Evolutionary conservation across 2,888 invertebrate species (phyloP), one percentile per base, ranked within the genome.

Genomic region (Bellardia pandia): DNA sequence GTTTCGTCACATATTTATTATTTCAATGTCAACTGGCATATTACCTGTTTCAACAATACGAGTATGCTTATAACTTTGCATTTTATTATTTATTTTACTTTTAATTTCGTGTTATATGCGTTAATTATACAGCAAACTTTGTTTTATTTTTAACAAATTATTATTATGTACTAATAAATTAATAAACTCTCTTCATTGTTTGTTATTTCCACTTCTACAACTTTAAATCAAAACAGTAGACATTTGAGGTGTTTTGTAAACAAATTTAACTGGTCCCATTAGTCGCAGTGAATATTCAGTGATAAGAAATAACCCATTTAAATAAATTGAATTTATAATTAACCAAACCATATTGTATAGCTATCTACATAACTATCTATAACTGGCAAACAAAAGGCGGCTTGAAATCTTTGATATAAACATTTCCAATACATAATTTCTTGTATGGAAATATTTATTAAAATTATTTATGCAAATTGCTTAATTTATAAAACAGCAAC

Each of bases 381-480:
- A 7, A 53, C n/a, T 69, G 13, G 48, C n/a, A n/a, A 56, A 66
- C 23, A 68, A 37, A 42, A 62, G 58, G 40, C 72, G 72, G 68
- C 37, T 37, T 13, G 2, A 51, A 6, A 40, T 40, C 16, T 64
- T 80, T 72, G 64, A 80, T 64, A 37, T 37, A 37, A 4, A 53
- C 9, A 48, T 58, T 37, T 48, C 6, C 8, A 58, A 23, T 66
- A n/a, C n/a, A n/a, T n/a, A 23, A 23, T 53, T 30, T 37, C n/a
- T 53, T 37, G 7, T 30, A 14, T n/a, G 13, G 9, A 40, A 60
- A 60, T 16, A 72, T 30, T 58, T 37, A 62, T 51, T n/a, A 48
- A 72, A 45, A 81, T 81, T 76, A 68, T 58, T 69, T 75, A 86
- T 86, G 78, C 82, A 86, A 86, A 82, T 86, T 78, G 62, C 48